Evolutionary conservation across 2,888 invertebrate genomes (phyloP).

Genomic region (Dolichopus griseipennis): DNA sequence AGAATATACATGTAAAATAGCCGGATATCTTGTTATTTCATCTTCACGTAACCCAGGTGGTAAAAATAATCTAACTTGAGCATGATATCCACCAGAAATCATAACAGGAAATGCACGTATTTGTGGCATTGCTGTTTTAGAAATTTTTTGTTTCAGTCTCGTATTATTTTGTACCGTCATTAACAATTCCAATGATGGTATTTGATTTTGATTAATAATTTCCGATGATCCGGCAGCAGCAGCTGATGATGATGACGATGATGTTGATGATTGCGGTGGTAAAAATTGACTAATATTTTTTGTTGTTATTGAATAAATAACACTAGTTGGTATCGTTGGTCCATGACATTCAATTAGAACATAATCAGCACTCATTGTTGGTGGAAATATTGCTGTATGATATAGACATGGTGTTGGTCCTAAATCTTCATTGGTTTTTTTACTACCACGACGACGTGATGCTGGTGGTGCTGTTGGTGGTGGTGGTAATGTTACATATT

Average conservation of each 20-base stretch:
- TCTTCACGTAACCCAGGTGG: conserved; percentile 86
- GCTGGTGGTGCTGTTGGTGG: conserved; percentile 37
- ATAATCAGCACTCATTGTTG: conserved; percentile 54
- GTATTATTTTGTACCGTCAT: conserved; percentile 75
- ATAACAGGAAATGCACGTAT: conserved; percentile 82
- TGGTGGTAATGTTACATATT: conserved; percentile 44
- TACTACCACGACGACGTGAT: conserved; percentile 46
- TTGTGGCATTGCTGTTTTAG: conserved; percentile 76
- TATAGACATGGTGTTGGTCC: conserved; percentile 57
- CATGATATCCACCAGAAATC: conserved; percentile 79
- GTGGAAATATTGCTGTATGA: conserved; percentile 71
- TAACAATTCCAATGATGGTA: conserved; percentile 51
- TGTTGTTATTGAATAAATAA: conserved; percentile 54
- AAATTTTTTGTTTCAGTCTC: conserved; percentile 53
- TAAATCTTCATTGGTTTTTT: conserved; percentile 22
- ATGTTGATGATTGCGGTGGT: background rate
- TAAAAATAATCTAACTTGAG: conserved; percentile 74
- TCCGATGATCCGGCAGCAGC: background rate
- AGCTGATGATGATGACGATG: background rate
- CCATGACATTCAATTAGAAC: conserved; percentile 86
- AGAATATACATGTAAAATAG: conserved; percentile 88
- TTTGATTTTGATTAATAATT: background rate
- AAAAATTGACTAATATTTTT: conserved; percentile 18
- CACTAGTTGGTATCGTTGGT: conserved; percentile 74
- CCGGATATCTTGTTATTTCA: conserved; percentile 85